Percentiles rank a stretch among this genome's conserved stretches.
phyloP scores from a whole-genome alignment of 30 jellyfish, hydroid and myxozoan species.

The Clytia hemisphaerica region DNA sequence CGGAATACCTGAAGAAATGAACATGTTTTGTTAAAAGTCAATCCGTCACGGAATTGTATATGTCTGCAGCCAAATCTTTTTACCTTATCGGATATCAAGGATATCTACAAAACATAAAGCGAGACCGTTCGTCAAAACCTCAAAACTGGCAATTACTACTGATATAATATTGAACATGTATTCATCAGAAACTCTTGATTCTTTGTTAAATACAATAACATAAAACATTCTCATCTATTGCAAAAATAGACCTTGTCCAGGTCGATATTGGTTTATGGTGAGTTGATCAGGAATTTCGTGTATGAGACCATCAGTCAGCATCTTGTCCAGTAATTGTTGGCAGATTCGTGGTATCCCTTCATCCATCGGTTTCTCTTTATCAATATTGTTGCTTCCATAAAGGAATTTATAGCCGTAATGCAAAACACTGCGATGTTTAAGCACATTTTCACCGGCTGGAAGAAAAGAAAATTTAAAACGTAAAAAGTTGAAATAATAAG shows the following conservation, averaged over 20 bases:
- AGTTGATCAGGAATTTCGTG: conserved; percentile 86
- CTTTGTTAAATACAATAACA: too few species aligned
- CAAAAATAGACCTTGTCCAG: conserved; percentile 78
- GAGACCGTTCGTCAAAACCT: too few species aligned
- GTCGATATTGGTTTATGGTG: conserved; percentile 81
- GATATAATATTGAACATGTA: too few species aligned
- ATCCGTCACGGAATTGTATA: too few species aligned
- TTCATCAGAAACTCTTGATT: too few species aligned
- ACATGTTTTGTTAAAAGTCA: too few species aligned
- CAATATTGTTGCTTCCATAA: conserved; percentile 69
- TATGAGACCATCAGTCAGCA: conserved; percentile 31
- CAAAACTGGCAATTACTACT: too few species aligned
- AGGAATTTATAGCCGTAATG: conserved; percentile 94
- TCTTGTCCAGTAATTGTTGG: conserved; percentile 39
- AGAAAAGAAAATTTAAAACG: neutral
- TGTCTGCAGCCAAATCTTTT: neutral
- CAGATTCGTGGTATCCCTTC: conserved; percentile 66
- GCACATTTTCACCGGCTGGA: conserved; percentile 10
- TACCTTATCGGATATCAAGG: neutral
- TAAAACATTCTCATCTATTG: too few species aligned
- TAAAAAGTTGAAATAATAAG: too few species aligned
- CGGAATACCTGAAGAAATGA: conserved; percentile 89
- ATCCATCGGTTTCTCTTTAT: conserved; percentile 57
- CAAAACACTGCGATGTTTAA: conserved; percentile 80
- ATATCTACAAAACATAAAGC: neutral